Evolutionary conservation across 1,140 invertebrate species (phyloP).

Genomic region (Pachypeltis micranthus): DNA sequence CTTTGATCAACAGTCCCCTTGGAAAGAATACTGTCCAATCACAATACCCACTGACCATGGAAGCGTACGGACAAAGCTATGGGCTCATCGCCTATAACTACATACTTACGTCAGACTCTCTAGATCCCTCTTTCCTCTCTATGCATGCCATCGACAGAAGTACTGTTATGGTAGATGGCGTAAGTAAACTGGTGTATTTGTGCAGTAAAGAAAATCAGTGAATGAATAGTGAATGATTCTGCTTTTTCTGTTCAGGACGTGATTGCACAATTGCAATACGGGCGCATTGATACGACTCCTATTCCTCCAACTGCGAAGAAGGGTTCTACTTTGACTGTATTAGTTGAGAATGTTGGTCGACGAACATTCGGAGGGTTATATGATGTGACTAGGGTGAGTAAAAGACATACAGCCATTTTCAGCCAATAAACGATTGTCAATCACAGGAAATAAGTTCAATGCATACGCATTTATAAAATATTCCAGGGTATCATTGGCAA

Average conservation of each 20-base stretch:
- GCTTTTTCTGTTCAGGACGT: slow-evolving; percentile 2
- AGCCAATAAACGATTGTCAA: slow-evolving; percentile 7
- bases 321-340: slow-evolving; percentile 46
- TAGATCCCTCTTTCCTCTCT: slow-evolving; percentile 34
- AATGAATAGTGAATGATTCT: too few species aligned
- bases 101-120: too few species aligned
- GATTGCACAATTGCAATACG: background rate
- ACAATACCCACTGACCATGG: slow-evolving; percentile 46
- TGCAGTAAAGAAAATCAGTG: too few species aligned
- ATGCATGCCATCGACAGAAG: slow-evolving; percentile 53
- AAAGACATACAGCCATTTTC: background rate
- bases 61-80: too few species aligned
- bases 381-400: slow-evolving; percentile 15
- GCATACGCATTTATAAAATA: too few species aligned
- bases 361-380: slow-evolving; percentile 42
- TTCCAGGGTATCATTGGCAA: slow-evolving; percentile 11
- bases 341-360: slow-evolving; percentile 74
- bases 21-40: slow-evolving; percentile 24
- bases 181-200: slow-evolving; percentile 30
- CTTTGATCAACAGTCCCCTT: slow-evolving; percentile 34
- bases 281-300: slow-evolving; percentile 10
- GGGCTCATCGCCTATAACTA: too few species aligned
- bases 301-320: background rate
- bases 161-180: slow-evolving; percentile 57
- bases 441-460: too few species aligned